Base-by-base conservation (phyloP, 2,797 vertebrate species). In the Toxotes lorentzi region DNA sequence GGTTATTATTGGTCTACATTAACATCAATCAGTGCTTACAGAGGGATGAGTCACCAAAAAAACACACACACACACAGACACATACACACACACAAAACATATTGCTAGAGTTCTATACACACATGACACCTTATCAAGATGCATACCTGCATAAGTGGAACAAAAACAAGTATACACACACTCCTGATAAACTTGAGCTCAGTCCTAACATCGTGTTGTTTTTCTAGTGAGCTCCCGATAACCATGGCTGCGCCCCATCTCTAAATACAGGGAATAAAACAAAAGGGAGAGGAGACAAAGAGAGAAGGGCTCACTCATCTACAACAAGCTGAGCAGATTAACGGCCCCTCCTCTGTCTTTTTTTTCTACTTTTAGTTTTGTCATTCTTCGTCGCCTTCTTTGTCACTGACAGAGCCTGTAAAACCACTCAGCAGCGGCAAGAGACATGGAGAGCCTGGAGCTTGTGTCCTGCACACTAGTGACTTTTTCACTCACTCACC, bases 21-120 rank as follows among this genome's bases (percentile, higher is more conserved):
- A 79, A 68, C 84, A 82, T 86, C 83, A 81, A 59, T 86, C 73
- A 67, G 73, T 12, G 32, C 63, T 85, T 60, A 60, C 41, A 48
- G 60, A 81, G 41, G 56, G 72, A 91, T 89, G 88, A 91, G 81
- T 93, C 90, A 90, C 73, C 65, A 70, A 78, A 89, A 38, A 68
- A 16, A 51, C 47, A 70, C 35, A 60, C 38, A 60, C 43, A n/a
- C 19, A 67, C 23, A 68, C 17, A 35, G n/a, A 51, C 47, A 70
- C 35, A 60, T 34, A 60, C 43, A n/a, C 19, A 67, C 23, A 68
- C 17, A 35, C n/a, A 41, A 62, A 60, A 63, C 43, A 62, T 54
- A 69, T 45, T 23, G 27, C 21, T 65, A 24, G 34, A 74, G 63
- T 41, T 53, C 40, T 56, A 64, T 30, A 34, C 58, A 73, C 35